Base-by-base conservation (phyloP, 2,113 vertebrate genomes). In the Oplegnathus fasciatus region DNA sequence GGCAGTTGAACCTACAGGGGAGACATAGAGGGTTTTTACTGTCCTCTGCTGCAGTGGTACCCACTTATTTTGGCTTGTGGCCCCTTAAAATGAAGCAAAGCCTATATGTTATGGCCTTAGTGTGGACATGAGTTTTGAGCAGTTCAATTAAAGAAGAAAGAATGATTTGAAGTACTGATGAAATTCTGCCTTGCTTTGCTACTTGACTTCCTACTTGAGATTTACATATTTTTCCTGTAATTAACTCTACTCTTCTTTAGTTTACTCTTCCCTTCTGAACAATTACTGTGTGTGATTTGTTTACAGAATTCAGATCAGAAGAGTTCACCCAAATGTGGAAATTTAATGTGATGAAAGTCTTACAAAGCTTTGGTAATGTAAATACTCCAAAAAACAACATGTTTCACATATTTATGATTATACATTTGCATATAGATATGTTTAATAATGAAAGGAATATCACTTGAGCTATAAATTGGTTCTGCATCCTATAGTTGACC, bases 1-100 rank as follows among this genome's bases (percentile, higher is more conserved):
- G 67, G 65, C 92, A 88, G 24, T 78, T 6, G 68, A 93, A 96
- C 66, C 95, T 96, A 18, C 20, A 62, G 20, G 40, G 22, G 28
- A 57, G 44, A 82, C 11, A 32, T 6, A 2, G 6, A 10, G 14
- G 10, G 14, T 65, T 24, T 44, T 52, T 22, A 58, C 20, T 50
- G 28, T 57, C 30, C 40, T 48, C 42, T 48, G 8, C 28, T 72
- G 14, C 34, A 17, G 22, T 17, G 22, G 48, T 65, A 52, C 5
- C 11, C 5, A 28, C 7, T 1, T 6, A 44, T 18, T 52, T 8
- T 50, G 26, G 4, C 69, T 72, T 28, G 28, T 67, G 37, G 11
- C n/a, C 1, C 11, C 52, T 58, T 58, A 50, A 67, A 46, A 9
- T 44, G 7, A 22, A 58, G 60, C 4, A 50, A 24, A 44, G 4